Percentiles rank a stretch among this genome's conserved stretches.
Evolutionary conservation across 2,888 invertebrate genomes (phyloP).

Genomic region (Aporophyla lueneburgensis): DNA sequence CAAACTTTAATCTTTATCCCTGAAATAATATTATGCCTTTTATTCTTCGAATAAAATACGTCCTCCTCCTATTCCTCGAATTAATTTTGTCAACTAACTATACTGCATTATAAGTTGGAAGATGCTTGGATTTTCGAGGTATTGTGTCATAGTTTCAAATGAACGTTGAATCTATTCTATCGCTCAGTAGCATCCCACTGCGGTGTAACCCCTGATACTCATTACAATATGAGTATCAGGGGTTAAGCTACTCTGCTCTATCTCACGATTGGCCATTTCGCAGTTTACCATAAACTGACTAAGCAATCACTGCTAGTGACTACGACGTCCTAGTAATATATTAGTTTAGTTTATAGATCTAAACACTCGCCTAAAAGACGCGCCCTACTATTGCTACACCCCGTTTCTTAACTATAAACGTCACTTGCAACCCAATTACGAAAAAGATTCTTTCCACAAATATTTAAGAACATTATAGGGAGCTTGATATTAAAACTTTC

Average conservation of each 20-base stretch:
- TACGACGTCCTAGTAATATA: background rate
- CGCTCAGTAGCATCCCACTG: background rate
- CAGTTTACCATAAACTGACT: background rate
- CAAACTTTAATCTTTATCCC: slow-evolving; percentile 42
- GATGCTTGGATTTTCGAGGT: background rate
- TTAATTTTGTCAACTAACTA: no score
- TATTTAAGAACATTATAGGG: background rate
- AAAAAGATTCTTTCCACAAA: background rate
- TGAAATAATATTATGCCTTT: background rate
- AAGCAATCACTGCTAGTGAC: background rate
- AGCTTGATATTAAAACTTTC: background rate
- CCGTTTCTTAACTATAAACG: background rate
- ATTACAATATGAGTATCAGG: background rate
- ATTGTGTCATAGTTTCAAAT: background rate
- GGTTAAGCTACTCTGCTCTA: background rate
- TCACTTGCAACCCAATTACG: background rate
- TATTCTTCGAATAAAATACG: background rate
- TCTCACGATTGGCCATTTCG: background rate
- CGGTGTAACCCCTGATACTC: background rate
- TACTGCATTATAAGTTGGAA: background rate
- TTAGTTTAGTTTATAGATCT: no score
- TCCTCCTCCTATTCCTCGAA: no score
- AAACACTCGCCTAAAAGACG: no score
- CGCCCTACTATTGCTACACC: background rate
- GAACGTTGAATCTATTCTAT: background rate